These are phyloP conservation scores for Ameiurus melas DNA, from an alignment of 2,113 vertebrate species.

Conservation along the genomic window DNA sequence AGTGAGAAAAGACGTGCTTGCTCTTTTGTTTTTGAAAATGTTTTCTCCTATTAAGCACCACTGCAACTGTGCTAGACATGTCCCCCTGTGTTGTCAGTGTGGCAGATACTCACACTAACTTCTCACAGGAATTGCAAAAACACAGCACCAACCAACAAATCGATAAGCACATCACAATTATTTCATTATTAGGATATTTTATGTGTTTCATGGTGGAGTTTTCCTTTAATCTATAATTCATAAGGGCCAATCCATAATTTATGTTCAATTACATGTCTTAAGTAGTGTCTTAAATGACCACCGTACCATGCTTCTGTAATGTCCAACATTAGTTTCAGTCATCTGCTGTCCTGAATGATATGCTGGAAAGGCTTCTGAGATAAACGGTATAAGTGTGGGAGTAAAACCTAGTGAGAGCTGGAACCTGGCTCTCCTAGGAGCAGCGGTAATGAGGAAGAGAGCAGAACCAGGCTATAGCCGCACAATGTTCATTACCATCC, in stretches of 20 bases:
- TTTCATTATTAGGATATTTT: background rate
- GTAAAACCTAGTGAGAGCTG: slow-evolving; percentile 26
- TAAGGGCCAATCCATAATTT: background rate
- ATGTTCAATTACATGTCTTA: background rate
- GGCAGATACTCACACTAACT: background rate
- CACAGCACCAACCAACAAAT: background rate
- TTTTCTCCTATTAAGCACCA: background rate
- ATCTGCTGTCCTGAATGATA: background rate
- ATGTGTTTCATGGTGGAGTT: background rate
- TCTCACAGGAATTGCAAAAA: background rate
- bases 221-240: background rate
- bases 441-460: slow-evolving; percentile 52
- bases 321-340: background rate
- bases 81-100: background rate
- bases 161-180: background rate
- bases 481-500: slow-evolving; percentile 27
- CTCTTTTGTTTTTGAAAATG: background rate
- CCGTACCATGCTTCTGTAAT: background rate
- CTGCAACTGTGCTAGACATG: too few relatives aligned
- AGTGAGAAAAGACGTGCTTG: background rate
- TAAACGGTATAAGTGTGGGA: slow-evolving; percentile 48
- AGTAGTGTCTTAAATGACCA: background rate
- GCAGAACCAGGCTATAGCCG: slow-evolving; percentile 7
- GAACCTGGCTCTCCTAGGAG: slow-evolving; percentile 35
- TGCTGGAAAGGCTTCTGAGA: slow-evolving; percentile 11